phyloP scores from a whole-genome alignment of 2,113 vertebrate genomes.

The Apteryx mantelli region DNA sequence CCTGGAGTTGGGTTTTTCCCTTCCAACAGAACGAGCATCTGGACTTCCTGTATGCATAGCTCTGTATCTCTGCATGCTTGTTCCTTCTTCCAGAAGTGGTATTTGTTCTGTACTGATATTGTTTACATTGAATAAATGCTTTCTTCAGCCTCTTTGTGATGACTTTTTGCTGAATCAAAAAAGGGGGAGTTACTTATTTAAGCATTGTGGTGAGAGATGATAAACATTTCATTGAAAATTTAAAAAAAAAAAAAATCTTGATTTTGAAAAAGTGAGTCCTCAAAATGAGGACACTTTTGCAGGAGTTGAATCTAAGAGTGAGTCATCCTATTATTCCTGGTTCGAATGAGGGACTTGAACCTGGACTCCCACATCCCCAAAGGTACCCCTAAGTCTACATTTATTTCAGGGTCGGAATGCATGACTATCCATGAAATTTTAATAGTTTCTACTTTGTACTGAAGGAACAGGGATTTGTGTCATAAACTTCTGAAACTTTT shows the following conservation, averaged over 20 bases:
- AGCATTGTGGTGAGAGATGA: not conserved
- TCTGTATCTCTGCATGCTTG: constrained; percentile 2
- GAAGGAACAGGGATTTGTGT: not conserved
- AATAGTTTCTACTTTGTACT: not conserved
- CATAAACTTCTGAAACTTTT: not conserved
- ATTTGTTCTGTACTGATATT: constrained; percentile 31
- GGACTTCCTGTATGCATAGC: not conserved
- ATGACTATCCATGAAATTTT: not conserved
- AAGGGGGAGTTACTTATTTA: not conserved
- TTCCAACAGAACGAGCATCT: not conserved
- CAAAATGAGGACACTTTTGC: not conserved
- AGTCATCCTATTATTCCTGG: not conserved
- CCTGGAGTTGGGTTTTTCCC: not conserved
- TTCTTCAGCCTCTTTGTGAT: constrained; percentile 56
- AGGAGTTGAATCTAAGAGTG: not conserved
- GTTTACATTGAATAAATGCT: constrained; percentile 61
- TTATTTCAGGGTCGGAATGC: not conserved
- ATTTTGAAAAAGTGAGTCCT: constrained; percentile 27
- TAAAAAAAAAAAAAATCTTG: not conserved
- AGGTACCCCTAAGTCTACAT: not conserved
- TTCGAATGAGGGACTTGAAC: not conserved
- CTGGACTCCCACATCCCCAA: not conserved
- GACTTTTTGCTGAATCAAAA: constrained; percentile 38
- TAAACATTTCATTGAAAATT: not conserved
- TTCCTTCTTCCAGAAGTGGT: not conserved